phyloP scores from a whole-genome alignment of 2,113 vertebrate species.

The Ptilorrhoa leucosticta region DNA sequence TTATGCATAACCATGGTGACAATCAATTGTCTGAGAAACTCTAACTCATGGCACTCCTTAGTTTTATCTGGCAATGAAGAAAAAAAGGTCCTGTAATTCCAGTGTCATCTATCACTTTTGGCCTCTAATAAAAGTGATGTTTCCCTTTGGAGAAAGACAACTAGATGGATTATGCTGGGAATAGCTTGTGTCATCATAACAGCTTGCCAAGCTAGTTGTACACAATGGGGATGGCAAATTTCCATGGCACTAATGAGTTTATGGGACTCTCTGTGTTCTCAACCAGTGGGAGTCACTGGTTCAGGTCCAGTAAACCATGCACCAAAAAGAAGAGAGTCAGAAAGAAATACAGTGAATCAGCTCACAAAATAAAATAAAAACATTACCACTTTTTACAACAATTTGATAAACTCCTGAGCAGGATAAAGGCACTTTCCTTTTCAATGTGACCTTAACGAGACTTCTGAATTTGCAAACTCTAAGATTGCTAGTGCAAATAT shows the following conservation, averaged over 20 bases:
- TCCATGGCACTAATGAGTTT: not conserved
- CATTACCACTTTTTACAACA: not conserved
- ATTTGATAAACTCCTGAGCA: not conserved
- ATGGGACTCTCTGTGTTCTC: slow-evolving; percentile 22
- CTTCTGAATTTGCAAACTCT: not conserved
- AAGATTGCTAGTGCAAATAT: not conserved
- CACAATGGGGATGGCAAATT: not conserved
- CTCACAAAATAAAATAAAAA: not conserved
- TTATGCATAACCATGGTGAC: not conserved
- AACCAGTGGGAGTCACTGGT: not conserved
- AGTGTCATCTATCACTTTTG: not conserved
- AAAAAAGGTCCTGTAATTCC: not conserved
- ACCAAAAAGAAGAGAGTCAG: not conserved
- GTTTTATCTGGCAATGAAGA: not conserved
- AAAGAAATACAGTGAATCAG: not conserved
- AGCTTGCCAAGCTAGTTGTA: not conserved
- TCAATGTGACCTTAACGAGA: not conserved
- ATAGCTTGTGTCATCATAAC: not conserved
- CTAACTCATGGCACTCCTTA: not conserved
- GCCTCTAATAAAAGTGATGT: slow-evolving; percentile 19
- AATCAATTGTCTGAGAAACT: slow-evolving; percentile 16
- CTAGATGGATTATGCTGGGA: slow-evolving; percentile 3
- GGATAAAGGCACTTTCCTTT: not conserved
- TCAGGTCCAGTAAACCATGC: not conserved
- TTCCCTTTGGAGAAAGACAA: not conserved